Evolutionary conservation across 64 coral and sea anemone species (phyloP), one percentile per base, ranked within the genome.

Genomic region (Actinia tenebrosa): DNA sequence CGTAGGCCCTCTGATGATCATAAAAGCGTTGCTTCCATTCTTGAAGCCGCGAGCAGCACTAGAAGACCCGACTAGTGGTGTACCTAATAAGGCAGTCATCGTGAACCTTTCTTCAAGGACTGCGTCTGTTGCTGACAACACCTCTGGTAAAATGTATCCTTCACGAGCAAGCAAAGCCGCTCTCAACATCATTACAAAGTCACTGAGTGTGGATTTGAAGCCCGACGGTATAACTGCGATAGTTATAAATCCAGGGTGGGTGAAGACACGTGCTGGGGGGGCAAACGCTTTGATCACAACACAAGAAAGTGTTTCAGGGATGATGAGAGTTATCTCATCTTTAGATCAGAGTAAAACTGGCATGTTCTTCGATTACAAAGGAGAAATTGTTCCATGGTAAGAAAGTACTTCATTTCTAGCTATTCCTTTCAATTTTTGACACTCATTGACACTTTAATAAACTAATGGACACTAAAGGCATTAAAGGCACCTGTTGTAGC

Each of bases 261-360:
- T 50, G 47, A 50, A 50, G 47, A 50, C 47, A 50, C 47, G 47
- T 50, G 3, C 4, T 50, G 47, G 47, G 7, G 47, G 47, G 3
- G 4, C 47, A 50, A 50, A 50, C 47, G 47, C 47, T 50, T 50
- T 50, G 47, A 50, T 50, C 7, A 50, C 47, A 50, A 50, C 89
- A 79, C 18, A 85, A 25, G 68, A 86, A 44, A 80, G 60, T 27
- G 54, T 91, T 17, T 55, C 75, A 80, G 83, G 64, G 16, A 58
- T 91, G 75, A 85, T 91, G 89, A 80, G 80, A 20, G 60, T 82
- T 42, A 91, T 91, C 22, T 84, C 71, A 53, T 91, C 84, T 45
- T 79, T 91, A 61, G 89, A 91, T 30, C 25, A 78, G 55, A 46
- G 83, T 46, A 86, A 79, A 42, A 61, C 52, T 56, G 89, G 84